Conservation (phyloP, 2,888 invertebrate species). For the Sinohyriopsis cumingii region DNA sequence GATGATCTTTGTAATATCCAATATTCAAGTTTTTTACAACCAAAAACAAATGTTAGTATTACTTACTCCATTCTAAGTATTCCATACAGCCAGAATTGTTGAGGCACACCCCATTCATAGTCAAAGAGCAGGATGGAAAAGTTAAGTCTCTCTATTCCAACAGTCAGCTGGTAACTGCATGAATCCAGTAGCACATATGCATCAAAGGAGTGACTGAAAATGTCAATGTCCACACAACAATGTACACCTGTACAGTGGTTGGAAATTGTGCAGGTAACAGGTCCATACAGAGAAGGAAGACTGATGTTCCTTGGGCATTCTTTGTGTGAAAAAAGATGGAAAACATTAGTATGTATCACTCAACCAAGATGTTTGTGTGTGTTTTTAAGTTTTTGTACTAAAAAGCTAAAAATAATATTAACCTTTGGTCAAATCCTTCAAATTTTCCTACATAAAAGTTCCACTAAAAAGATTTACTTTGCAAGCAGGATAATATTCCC, state of each 20-base stretch:
- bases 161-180: constrained; percentile 13
- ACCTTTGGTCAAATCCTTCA: too few relatives aligned
- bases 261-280: constrained; percentile 27
- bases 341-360: neutral
- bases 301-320: constrained; percentile 13
- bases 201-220: constrained; percentile 12
- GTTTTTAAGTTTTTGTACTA: too few relatives aligned
- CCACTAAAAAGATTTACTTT: too few relatives aligned
- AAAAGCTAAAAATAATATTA: too few relatives aligned
- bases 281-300: constrained; percentile 9
- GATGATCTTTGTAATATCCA: too few relatives aligned
- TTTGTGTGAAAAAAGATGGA: constrained; percentile 3
- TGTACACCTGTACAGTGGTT: constrained; percentile 27
- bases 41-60: too few relatives aligned
- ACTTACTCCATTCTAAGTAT: too few relatives aligned
- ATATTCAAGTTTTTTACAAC: too few relatives aligned
- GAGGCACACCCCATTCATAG: constrained; percentile 12
- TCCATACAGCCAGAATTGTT: too few relatives aligned
- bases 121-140: constrained; percentile 17
- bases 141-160: constrained; percentile 24
- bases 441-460: too few relatives aligned
- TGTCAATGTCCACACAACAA: constrained; percentile 26
- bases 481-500: too few relatives aligned
- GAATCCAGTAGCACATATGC: constrained; percentile 14
- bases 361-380: neutral